A percentile compares a stretch with the other conserved stretches of the same genome.
Evolutionary conservation across 1,140 invertebrate genomes (phyloP).

Genomic region (Drosophila lowei): DNA sequence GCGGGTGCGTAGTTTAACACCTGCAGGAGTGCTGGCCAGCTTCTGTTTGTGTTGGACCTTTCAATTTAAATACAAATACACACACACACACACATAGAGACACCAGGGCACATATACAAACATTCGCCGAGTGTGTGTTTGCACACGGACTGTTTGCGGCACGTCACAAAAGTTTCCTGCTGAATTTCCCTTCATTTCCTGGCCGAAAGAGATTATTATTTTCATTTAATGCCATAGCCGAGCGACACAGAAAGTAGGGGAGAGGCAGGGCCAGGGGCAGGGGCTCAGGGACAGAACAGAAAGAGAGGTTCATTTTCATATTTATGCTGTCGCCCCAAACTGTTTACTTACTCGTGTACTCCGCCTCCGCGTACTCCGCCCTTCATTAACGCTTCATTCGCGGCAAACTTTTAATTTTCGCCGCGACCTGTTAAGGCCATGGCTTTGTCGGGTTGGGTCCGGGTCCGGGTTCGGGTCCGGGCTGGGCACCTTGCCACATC

Average conservation of each 20-base stretch:
- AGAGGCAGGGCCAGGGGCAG: too few species aligned
- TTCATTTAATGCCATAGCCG: conserved; percentile 68
- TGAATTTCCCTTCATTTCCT: conserved; percentile 80
- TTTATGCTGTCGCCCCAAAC: conserved; percentile 53
- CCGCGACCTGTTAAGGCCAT: conserved; percentile 52
- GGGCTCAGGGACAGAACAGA: too few species aligned
- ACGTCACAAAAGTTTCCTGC: conserved; percentile 79
- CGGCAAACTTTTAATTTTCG: conserved; percentile 53
- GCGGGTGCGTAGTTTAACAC: conserved; percentile 42
- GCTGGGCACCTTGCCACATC: conserved; percentile 31
- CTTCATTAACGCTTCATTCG: conserved; percentile 77
- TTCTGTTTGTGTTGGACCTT: conserved; percentile 43
- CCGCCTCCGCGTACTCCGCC: conserved; percentile 34
- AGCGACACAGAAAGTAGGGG: conserved; percentile 35
- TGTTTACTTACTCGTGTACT: conserved; percentile 51
- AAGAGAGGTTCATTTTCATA: conserved; percentile 35
- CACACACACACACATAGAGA: conserved; percentile 2
- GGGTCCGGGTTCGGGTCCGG: neutral
- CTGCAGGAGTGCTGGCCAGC: conserved; percentile 38
- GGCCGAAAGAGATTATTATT: conserved; percentile 77
- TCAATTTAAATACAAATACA: conserved; percentile 54
- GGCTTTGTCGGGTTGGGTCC: conserved; percentile 17
- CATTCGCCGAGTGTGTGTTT: conserved; percentile 42
- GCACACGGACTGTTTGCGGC: conserved; percentile 66
- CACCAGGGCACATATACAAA: too few species aligned